Conservation (phyloP, 2,113 vertebrate genomes). For the Indicator indicator region DNA sequence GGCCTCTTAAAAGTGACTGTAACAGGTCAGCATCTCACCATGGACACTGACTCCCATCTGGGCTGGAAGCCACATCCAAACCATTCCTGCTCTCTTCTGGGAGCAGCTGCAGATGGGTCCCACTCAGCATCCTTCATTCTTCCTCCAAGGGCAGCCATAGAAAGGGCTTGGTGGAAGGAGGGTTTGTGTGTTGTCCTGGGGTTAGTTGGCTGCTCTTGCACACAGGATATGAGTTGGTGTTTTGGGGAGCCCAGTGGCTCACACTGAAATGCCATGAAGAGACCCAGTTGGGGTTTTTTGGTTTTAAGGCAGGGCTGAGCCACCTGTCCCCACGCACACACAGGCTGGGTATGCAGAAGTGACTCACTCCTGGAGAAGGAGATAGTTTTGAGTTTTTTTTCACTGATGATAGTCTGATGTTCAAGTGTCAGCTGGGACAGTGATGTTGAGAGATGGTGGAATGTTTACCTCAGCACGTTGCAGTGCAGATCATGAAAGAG, state of each 20-base stretch:
- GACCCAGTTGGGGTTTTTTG: background rate
- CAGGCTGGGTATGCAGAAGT: background rate
- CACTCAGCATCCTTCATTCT: background rate
- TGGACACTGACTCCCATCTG: background rate
- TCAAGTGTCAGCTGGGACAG: background rate
- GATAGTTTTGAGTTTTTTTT: background rate
- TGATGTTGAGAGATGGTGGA: rapidly evolving
- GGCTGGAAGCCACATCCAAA: background rate
- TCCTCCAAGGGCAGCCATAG: background rate
- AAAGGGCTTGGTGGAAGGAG: background rate
- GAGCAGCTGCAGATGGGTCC: constrained; percentile 1
- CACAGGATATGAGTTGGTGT: background rate
- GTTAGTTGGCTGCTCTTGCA: background rate
- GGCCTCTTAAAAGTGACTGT: constrained; percentile 37
- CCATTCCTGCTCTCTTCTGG: background rate
- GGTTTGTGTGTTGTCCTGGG: background rate
- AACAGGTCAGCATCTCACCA: background rate
- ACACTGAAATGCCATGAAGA: background rate
- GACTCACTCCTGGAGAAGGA: background rate
- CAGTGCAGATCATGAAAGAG: background rate
- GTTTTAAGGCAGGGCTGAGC: background rate
- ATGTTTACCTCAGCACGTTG: background rate
- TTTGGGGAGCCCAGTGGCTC: background rate
- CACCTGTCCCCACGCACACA: background rate
- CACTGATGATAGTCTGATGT: background rate